Evolutionary conservation across 2,888 invertebrate genomes (phyloP), one percentile per base, ranked within the genome.

Genomic region (Petrolisthes manimaculis): DNA sequence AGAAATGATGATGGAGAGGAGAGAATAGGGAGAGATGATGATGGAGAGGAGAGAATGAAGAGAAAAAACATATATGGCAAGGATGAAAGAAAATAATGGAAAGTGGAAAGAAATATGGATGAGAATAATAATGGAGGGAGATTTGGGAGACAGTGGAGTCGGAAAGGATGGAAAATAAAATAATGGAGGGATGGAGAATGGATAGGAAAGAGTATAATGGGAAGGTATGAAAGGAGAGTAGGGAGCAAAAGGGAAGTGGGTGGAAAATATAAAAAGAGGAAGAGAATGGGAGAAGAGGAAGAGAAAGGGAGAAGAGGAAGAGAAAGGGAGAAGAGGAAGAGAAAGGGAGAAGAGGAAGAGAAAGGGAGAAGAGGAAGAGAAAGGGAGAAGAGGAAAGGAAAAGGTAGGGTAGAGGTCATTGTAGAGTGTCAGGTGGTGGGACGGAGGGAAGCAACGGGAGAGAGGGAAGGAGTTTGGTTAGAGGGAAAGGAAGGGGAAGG

Each of bases 281-380:
- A 53, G 83, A 83, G 83, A 53, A 71, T 51, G 69, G 71, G 83
- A 71, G 71, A 61, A 67, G 54, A 55, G 54, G 80, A 80, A 55
- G 54, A 55, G 54, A n/a, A 79, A 21, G 21, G 37, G 54, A 54
- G 21, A 24, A n/a, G 9, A 51, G 55, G 18, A 55, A 18, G 37
- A 53, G 55, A 79, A 55, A 79, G 21, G 55, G 14, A 9, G 80
- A n/a, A 18, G 51, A n/a, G 18, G 37, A 18, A 9, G 54, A 53
- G 21, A 54, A 55, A 79, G 21, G 55, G 14, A 53, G 80, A 8
- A 18, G 51, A n/a, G 55, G 24, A 18, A 61, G 14, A 61, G 61
- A 14, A 61, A 14, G 6, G 14, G 14, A 61, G 61, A 14, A 18
- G 61, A 3, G 9, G 61, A 18, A 53, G 56, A 8, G 37, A 9